Percentiles rank a stretch among this genome's conserved stretches.
phyloP scores from a whole-genome alignment of 2,797 vertebrate species.

The Onychomys leucogaster region DNA sequence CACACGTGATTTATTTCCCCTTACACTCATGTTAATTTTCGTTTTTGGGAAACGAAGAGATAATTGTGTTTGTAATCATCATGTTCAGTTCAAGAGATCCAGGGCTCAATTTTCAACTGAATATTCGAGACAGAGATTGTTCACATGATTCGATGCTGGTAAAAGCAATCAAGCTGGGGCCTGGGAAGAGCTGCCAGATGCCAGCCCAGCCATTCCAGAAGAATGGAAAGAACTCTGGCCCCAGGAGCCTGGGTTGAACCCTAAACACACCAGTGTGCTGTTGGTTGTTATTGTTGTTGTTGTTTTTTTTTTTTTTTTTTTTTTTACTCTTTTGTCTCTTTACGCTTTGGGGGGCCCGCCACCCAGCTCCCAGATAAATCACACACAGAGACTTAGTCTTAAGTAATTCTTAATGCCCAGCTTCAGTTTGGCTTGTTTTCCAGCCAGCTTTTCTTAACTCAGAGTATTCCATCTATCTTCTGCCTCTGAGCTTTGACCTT shows the following conservation, averaged over 20 bases:
- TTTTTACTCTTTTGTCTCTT: too few relatives aligned
- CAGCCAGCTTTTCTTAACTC: not conserved
- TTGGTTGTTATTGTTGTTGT: too few relatives aligned
- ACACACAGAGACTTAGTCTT: not conserved
- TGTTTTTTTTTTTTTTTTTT: too few relatives aligned
- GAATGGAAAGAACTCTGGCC: not conserved
- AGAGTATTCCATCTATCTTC: too few relatives aligned
- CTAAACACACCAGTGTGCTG: not conserved
- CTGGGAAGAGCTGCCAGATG: not conserved
- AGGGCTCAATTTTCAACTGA: not conserved
- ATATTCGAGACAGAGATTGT: not conserved
- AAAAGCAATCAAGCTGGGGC: not conserved
- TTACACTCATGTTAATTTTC: not conserved
- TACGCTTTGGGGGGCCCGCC: not conserved
- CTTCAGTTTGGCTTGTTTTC: not conserved
- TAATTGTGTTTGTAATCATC: constrained; percentile 18
- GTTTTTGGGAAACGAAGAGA: not conserved
- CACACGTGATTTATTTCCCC: not conserved
- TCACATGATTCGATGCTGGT: not conserved
- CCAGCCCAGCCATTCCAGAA: not conserved
- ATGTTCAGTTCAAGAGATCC: not conserved
- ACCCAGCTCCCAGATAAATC: not conserved
- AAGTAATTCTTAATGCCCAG: not conserved
- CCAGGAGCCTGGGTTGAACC: not conserved
- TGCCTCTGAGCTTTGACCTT: not conserved